Percentiles rank a stretch among this genome's conserved stretches.
phyloP scores from a whole-genome alignment of 2,797 vertebrate genomes.

The Phoxinus dragarum region DNA sequence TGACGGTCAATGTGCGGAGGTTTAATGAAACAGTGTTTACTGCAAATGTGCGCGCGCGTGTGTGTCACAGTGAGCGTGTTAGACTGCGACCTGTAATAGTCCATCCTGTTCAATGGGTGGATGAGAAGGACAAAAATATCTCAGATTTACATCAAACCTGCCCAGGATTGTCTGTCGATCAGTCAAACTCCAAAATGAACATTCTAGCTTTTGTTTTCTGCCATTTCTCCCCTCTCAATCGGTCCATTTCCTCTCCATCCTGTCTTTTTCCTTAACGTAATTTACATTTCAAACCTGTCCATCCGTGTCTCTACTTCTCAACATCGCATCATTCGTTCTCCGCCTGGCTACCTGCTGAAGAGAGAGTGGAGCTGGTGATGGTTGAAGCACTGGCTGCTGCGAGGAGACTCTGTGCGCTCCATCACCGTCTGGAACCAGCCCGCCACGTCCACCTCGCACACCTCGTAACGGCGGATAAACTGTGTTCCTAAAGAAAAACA shows the following conservation, averaged over 20 bases:
- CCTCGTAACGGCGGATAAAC: constrained; percentile 90
- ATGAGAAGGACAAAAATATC: constrained; percentile 44
- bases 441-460: constrained; percentile 92
- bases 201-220: constrained; percentile 31
- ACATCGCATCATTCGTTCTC: neutral
- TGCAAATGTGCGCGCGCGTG: constrained; percentile 17
- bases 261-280: constrained; percentile 13
- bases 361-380: constrained; percentile 93
- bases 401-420: constrained; percentile 94
- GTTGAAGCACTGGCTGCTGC: constrained; percentile 90
- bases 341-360: constrained; percentile 89
- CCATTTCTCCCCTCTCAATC: neutral
- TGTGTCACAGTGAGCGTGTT: constrained; percentile 34
- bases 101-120: constrained; percentile 54
- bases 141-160: constrained; percentile 56
- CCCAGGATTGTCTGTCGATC: constrained; percentile 58
- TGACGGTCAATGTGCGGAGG: constrained; percentile 46
- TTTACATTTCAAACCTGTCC: constrained; percentile 18
- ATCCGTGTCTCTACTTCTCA: constrained; percentile 17
- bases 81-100: constrained; percentile 44
- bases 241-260: constrained; percentile 2
- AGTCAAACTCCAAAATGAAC: constrained; percentile 53
- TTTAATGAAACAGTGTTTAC: constrained; percentile 49
- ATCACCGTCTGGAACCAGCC: constrained; percentile 96
- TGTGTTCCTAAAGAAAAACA: constrained; percentile 84